Conservation (phyloP, 2,888 invertebrate species). For the Theretra japonica region DNA sequence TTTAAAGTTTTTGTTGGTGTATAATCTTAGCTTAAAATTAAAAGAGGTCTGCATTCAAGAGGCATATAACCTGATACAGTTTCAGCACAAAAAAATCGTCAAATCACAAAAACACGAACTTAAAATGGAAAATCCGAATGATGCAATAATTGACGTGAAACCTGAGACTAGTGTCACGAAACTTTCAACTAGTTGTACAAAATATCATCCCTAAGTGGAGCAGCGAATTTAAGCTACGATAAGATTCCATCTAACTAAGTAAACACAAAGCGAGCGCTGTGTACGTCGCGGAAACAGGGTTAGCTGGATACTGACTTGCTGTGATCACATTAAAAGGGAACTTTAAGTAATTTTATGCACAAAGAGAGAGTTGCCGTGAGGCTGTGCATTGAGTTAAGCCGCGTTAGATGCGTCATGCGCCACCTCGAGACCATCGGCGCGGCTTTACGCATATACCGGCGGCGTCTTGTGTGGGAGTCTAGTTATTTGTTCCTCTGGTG, state of each 20-base stretch:
- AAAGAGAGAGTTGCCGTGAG: constrained; percentile 14
- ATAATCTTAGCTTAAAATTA: no score
- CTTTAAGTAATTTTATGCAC: constrained; percentile 27
- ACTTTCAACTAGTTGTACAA: no score
- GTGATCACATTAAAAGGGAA: constrained; percentile 16
- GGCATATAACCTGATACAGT: no score
- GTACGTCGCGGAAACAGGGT: background rate
- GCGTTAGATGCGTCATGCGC: constrained; percentile 2
- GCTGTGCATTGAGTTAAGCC: constrained; percentile 1
- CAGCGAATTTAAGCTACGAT: background rate
- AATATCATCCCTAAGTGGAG: background rate
- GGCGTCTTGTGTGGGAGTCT: background rate
- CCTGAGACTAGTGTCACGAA: no score
- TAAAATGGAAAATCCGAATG: no score
- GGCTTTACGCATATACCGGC: no score
- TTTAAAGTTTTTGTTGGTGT: no score
- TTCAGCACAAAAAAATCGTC: no score
- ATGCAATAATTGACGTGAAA: no score
- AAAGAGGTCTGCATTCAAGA: no score
- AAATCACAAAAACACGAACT: no score
- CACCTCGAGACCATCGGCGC: background rate
- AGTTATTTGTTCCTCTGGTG: background rate
- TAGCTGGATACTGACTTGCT: constrained; percentile 2
- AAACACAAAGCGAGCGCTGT: constrained; percentile 5
- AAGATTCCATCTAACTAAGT: constrained; percentile 11